A percentile compares a stretch with the other conserved stretches of the same genome.
These are phyloP conservation scores for Euwallacea similis DNA, from an alignment of 1,140 invertebrate species.

Conservation along the genomic window DNA sequence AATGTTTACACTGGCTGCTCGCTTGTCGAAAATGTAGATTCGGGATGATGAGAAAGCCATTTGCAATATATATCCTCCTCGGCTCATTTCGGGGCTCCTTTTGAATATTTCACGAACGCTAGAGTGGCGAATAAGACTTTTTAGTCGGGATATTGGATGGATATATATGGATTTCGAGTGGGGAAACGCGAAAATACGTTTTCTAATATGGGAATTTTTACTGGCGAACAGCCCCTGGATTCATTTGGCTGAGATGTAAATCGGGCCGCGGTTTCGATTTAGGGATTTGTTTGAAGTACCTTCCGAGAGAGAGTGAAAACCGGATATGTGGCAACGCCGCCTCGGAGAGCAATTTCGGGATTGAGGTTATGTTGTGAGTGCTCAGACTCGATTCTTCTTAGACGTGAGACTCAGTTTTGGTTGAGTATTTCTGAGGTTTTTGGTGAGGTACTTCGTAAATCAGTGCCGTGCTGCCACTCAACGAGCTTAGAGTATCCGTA, in stretches of 20 bases:
- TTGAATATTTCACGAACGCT: conserved; percentile 33
- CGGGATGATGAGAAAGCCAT: conserved; percentile 32
- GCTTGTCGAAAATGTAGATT: conserved; percentile 35
- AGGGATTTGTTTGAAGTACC: too few relatives aligned
- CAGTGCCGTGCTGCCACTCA: too few relatives aligned
- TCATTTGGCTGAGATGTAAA: conserved; percentile 21
- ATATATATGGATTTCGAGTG: conserved; percentile 29
- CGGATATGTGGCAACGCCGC: too few relatives aligned
- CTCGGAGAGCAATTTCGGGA: too few relatives aligned
- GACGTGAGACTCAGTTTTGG: too few relatives aligned
- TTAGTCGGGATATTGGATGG: conserved; percentile 30
- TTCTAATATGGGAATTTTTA: conserved; percentile 24
- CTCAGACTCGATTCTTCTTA: too few relatives aligned
- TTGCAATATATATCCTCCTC: conserved; percentile 33
- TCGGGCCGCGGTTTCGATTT: background rate
- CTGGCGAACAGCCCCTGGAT: conserved; percentile 7
- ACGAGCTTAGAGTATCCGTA: too few relatives aligned
- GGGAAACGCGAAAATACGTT: conserved; percentile 32
- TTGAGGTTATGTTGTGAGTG: too few relatives aligned
- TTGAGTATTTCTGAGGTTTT: too few relatives aligned
- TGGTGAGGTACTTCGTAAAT: too few relatives aligned
- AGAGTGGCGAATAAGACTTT: conserved; percentile 30
- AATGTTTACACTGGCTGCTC: conserved; percentile 34
- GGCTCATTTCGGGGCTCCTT: conserved; percentile 32
- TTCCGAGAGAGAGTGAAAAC: too few relatives aligned